phyloP scores from a whole-genome alignment of 2,113 vertebrate genomes.

The Lutjanus erythropterus region DNA sequence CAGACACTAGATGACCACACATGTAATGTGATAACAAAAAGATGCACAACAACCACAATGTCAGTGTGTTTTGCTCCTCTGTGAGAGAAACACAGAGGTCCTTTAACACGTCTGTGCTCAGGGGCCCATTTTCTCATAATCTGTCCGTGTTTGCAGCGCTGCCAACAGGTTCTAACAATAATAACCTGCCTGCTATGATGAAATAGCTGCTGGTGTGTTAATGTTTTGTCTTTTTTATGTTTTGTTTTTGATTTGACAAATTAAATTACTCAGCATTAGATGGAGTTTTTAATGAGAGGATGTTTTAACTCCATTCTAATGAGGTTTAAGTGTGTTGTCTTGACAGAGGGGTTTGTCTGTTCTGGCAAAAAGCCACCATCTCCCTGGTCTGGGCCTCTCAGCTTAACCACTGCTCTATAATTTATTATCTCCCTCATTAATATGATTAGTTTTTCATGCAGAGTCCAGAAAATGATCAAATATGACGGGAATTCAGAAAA shows the following conservation, averaged over 20 bases:
- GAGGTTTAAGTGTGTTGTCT: constrained; percentile 53
- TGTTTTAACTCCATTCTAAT: constrained; percentile 53
- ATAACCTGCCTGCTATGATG: constrained; percentile 14
- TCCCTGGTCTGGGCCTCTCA: constrained; percentile 51
- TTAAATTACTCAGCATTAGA: constrained; percentile 59
- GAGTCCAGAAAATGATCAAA: constrained; percentile 53
- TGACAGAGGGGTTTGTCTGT: constrained; percentile 47
- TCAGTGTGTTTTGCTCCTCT: too few relatives aligned
- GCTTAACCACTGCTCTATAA: constrained; percentile 45
- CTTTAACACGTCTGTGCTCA: too few relatives aligned
- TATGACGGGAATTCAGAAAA: background rate
- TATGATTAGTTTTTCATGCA: constrained; percentile 45
- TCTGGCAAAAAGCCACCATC: constrained; percentile 50
- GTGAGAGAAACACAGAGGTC: too few relatives aligned
- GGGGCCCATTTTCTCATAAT: too few relatives aligned
- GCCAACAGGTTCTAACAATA: too few relatives aligned
- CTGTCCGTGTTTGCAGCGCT: too few relatives aligned
- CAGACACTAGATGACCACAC: too few relatives aligned
- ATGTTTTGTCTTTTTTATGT: constrained; percentile 48
- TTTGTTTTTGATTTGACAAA: constrained; percentile 56
- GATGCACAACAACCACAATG: too few relatives aligned
- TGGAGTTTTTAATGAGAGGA: constrained; percentile 42
- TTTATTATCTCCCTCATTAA: constrained; percentile 57
- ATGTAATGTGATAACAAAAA: too few relatives aligned
- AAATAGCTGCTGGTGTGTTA: constrained; percentile 42